These are phyloP conservation scores for Gymnoscelis rufifasciata DNA, from an alignment of 2,888 invertebrate genomes.

Conservation along the genomic window DNA sequence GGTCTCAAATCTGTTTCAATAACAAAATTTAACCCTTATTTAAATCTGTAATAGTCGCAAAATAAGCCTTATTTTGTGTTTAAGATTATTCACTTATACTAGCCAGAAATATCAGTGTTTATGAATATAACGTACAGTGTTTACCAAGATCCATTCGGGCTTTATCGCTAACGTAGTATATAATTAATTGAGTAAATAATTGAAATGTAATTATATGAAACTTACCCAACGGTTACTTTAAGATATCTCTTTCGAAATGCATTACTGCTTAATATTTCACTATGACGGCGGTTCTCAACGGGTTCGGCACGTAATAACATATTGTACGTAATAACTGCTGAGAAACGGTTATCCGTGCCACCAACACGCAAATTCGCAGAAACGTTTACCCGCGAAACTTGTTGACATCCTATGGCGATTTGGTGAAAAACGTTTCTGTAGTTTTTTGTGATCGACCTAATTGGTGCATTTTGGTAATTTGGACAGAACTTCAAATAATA, in stretches of 20 bases:
- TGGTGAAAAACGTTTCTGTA: slow-evolving; percentile 11
- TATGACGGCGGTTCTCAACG: slow-evolving; percentile 19
- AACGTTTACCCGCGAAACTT: slow-evolving; percentile 31
- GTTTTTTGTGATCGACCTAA: neutral
- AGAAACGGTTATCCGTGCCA: slow-evolving; percentile 35
- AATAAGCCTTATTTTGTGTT: too few relatives aligned
- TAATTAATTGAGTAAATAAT: too few relatives aligned
- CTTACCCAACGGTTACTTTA: too few relatives aligned
- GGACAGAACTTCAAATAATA: neutral
- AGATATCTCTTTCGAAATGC: slow-evolving; percentile 1
- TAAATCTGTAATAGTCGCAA: too few relatives aligned
- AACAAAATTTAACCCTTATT: too few relatives aligned
- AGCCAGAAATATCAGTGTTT: too few relatives aligned
- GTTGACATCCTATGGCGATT: slow-evolving; percentile 36
- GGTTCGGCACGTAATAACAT: slow-evolving; percentile 32
- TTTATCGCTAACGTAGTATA: too few relatives aligned
- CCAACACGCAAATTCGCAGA: slow-evolving; percentile 47
- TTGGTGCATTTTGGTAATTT: neutral
- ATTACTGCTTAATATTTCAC: neutral
- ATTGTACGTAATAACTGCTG: slow-evolving; percentile 33
- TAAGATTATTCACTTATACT: too few relatives aligned
- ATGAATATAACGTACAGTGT: too few relatives aligned
- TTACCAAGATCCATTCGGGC: too few relatives aligned
- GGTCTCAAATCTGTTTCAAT: too few relatives aligned
- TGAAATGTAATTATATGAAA: too few relatives aligned